Conservation (phyloP, 2,113 vertebrate genomes). For the Podarcis raffonei region DNA sequence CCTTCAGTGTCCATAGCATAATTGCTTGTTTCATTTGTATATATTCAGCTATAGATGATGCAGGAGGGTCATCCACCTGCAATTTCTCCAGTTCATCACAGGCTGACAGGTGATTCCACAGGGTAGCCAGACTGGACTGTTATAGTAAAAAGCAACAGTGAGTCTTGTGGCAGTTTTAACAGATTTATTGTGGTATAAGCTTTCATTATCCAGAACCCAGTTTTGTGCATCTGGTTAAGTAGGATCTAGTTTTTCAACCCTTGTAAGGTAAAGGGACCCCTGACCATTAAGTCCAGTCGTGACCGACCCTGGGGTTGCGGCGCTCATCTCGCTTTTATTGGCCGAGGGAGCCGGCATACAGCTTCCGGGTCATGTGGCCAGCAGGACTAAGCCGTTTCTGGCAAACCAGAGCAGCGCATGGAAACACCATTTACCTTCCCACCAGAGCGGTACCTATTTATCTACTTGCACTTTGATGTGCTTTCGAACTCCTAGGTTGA, state of each 20-base stretch:
- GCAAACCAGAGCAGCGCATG: too few species aligned
- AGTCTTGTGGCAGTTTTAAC: background rate
- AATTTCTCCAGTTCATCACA: background rate
- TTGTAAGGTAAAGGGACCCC: background rate
- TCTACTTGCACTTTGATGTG: too few species aligned
- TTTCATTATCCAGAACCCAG: background rate
- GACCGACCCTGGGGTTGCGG: too few species aligned
- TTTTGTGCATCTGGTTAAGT: background rate
- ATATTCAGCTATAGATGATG: background rate
- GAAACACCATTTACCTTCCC: too few species aligned
- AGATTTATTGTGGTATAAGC: background rate
- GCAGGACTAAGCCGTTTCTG: too few species aligned
- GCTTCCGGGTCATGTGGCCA: too few species aligned
- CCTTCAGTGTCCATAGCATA: background rate
- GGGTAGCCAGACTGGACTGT: background rate
- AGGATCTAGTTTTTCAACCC: background rate
- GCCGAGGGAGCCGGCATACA: too few species aligned
- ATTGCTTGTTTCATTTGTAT: background rate
- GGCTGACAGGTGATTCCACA: background rate
- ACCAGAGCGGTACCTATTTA: too few species aligned
- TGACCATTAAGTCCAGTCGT: too few species aligned
- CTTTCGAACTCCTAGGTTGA: too few species aligned
- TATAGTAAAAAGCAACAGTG: background rate
- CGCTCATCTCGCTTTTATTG: too few species aligned
- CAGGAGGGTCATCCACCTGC: background rate